Evolutionary conservation across 64 coral and sea anemone genomes (phyloP), one percentile per base, ranked within the genome.

Genomic region (Catalaphyllia jardinei): DNA sequence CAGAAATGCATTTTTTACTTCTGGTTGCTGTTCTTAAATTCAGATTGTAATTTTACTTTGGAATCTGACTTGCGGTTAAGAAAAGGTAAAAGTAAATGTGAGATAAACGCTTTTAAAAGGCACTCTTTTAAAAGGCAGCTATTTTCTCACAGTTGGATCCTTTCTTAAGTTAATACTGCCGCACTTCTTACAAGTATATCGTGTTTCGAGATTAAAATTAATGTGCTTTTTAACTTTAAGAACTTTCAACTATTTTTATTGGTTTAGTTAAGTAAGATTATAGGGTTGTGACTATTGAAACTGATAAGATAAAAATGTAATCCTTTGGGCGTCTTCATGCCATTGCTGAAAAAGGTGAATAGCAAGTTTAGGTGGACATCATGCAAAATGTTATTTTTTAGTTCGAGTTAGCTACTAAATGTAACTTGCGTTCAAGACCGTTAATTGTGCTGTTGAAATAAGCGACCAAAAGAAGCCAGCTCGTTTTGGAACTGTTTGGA

Each of bases 241-340:
- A 19, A 79, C n/a, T 31, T 30, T 29, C 55, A 62, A 35, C 54
- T 80, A 57, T 61, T 80, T 76, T 80, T 61, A 80, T 31, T 82
- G 79, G 52, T 63, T 82, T 31, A 82, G 57, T 35, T 17, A 82
- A 62, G 25, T 80, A 60, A 77, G 75, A 77, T 77, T 77, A 51
- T 0, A 69, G 65, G 65, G 65, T 16, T 57, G 54, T 57, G 54
- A 15, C 54, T 57, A 14, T 57, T 57, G 54, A 69, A 69, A 69
- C 51, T 24, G 33, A 24, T n/a, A 42, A 17, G 75, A 77, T 77
- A 77, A 77, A 7, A 20, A 77, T 77, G 42, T 77, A 50, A 79
- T 79, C 77, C 10, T 59, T 29, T 79, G 16, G 77, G 77, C 10
- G 77, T 29, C 22, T 35, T 10, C 77, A 7, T 59, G 77, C 22